Evolutionary conservation across 1,140 invertebrate genomes (phyloP).

Genomic region (Sweltsa coloradensis): DNA sequence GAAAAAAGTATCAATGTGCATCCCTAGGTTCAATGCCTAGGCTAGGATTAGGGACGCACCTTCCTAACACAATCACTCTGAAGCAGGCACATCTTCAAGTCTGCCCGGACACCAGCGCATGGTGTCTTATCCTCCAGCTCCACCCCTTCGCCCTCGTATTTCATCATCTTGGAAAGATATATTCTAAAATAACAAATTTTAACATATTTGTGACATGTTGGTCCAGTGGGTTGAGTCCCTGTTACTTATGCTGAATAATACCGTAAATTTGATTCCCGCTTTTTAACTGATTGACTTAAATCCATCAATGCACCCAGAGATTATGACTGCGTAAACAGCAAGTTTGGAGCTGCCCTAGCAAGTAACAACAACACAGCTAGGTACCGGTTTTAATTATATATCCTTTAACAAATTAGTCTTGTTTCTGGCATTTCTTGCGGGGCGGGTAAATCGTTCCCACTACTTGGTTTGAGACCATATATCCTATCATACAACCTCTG

Average conservation of each 20-base stretch:
- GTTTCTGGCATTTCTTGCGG: too few species aligned
- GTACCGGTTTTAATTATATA: too few species aligned
- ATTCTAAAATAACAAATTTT: neutral
- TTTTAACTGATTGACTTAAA: neutral
- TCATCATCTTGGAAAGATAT: slow-evolving; percentile 36
- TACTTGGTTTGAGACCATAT: too few species aligned
- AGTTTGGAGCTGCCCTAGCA: too few species aligned
- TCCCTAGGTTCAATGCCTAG: too few species aligned
- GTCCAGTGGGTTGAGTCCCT: neutral
- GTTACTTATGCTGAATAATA: neutral
- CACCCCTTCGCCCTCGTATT: slow-evolving; percentile 46
- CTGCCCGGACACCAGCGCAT: slow-evolving; percentile 66
- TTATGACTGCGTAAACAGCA: neutral
- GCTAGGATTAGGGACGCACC: slow-evolving; percentile 37
- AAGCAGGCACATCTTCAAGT: slow-evolving; percentile 74
- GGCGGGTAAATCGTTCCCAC: too few species aligned
- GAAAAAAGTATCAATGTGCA: too few species aligned
- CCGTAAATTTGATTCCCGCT: neutral
- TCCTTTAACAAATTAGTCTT: too few species aligned
- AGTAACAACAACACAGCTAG: too few species aligned
- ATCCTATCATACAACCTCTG: too few species aligned
- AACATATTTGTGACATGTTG: too few species aligned
- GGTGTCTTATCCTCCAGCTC: slow-evolving; percentile 50
- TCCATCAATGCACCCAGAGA: neutral
- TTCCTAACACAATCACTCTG: slow-evolving; percentile 69